Percentiles rank a stretch among this genome's conserved stretches.
phyloP scores from a whole-genome alignment of 2,888 invertebrate species.

The Chironomus tentans region DNA sequence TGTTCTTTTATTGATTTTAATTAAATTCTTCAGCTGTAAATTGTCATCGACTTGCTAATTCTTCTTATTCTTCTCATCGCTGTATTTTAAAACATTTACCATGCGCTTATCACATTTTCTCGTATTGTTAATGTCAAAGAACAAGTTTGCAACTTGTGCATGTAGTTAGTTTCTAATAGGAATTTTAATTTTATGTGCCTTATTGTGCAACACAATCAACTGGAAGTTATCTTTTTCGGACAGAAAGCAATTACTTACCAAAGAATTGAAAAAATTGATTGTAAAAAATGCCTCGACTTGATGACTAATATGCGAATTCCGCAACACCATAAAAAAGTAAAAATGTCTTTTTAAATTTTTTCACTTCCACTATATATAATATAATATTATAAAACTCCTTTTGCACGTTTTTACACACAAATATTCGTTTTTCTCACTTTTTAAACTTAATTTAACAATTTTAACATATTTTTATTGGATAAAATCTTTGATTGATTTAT shows the following conservation, averaged over 20 bases:
- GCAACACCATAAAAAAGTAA: not conserved
- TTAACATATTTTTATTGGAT: not conserved
- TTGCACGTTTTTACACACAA: not conserved
- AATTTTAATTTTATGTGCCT: not conserved
- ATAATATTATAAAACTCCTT: not conserved
- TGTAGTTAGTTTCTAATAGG: not conserved
- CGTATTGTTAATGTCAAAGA: not conserved
- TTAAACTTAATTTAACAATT: constrained; percentile 6
- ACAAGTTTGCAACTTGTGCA: not conserved
- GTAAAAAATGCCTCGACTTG: not conserved
- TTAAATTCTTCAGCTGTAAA: not conserved
- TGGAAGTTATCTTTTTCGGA: not conserved
- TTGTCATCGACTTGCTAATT: not conserved
- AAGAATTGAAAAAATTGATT: not conserved
- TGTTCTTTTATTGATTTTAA: not conserved
- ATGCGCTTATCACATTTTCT: not conserved
- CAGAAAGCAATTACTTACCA: not conserved
- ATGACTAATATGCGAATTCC: not conserved
- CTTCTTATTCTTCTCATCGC: not conserved
- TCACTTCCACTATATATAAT: too few species aligned
- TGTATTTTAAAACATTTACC: not conserved
- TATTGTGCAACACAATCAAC: not conserved
- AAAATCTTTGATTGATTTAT: constrained; percentile 18
- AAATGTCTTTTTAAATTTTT: not conserved
- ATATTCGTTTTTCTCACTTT: not conserved